Percentiles rank a stretch among this genome's conserved stretches.
Conservation (phyloP, 2,797 vertebrate genomes). For the Halcyon smyrnensis region DNA sequence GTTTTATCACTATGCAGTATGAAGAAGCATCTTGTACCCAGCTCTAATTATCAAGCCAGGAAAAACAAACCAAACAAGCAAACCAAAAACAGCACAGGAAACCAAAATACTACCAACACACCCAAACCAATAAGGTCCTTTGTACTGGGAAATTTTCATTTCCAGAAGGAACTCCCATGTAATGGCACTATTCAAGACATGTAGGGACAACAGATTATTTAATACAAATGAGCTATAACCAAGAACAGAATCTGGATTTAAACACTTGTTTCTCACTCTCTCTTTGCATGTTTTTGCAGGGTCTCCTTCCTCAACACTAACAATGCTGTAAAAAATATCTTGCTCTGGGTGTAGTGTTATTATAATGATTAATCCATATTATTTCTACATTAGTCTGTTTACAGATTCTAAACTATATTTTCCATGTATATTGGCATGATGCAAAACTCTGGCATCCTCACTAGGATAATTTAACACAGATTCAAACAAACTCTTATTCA, state of each 20-base stretch:
- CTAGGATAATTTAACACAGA: neutral
- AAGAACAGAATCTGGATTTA: neutral
- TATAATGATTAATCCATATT: neutral
- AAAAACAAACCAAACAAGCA: no score
- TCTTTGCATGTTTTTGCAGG: neutral
- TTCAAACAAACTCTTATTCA: neutral
- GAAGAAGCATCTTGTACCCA: neutral
- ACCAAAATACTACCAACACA: neutral
- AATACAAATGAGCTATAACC: neutral
- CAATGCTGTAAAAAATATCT: neutral
- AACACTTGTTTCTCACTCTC: neutral
- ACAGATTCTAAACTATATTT: neutral
- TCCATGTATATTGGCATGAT: neutral
- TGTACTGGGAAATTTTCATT: neutral
- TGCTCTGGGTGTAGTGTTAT: neutral
- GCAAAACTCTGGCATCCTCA: neutral
- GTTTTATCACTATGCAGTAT: neutral
- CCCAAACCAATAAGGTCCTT: neutral
- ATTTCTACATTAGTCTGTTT: neutral
- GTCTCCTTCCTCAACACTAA: neutral
- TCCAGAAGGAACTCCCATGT: neutral
- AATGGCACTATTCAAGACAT: neutral
- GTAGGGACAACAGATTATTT: neutral
- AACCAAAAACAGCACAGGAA: neutral
- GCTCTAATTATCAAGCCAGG: neutral